A percentile compares a stretch with the other conserved stretches of the same genome.
These are phyloP conservation scores for Dioctria linearis DNA, from an alignment of 2,888 invertebrate species.

Conservation along the genomic window DNA sequence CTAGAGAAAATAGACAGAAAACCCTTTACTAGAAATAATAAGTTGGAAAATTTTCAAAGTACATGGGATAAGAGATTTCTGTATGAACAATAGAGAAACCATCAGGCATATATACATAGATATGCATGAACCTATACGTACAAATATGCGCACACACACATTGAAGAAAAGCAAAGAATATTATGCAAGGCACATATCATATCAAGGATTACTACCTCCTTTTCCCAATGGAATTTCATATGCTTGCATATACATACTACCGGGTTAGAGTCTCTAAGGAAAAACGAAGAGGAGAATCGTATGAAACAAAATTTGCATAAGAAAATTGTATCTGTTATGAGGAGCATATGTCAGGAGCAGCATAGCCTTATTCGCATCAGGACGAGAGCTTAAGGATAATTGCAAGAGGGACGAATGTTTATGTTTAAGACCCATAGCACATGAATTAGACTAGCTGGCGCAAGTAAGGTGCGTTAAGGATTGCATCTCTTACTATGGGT, in stretches of 20 bases:
- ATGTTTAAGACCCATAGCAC: background rate
- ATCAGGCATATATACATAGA: background rate
- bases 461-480: too few relatives aligned
- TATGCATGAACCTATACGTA: too few relatives aligned
- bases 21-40: background rate
- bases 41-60: background rate
- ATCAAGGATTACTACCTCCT: slow-evolving; percentile 30
- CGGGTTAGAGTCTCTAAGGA: too few relatives aligned
- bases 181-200: slow-evolving; percentile 33
- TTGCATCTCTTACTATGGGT: too few relatives aligned
- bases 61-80: slow-evolving; percentile 2
- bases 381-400: slow-evolving; percentile 12
- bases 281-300: background rate
- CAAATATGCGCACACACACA: too few relatives aligned
- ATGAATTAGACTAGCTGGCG: background rate
- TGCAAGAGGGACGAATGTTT: background rate
- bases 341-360: background rate
- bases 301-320: slow-evolving; percentile 4
- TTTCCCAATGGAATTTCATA: slow-evolving; percentile 27
- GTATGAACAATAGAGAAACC: slow-evolving; percentile 6
- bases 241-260: background rate
- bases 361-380: background rate
- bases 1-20: slow-evolving; percentile 23
- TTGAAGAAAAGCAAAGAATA: background rate
- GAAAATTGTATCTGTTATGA: slow-evolving; percentile 8